These are phyloP conservation scores for Drosophila merina DNA, from an alignment of 2,888 invertebrate species.

Conservation along the genomic window DNA sequence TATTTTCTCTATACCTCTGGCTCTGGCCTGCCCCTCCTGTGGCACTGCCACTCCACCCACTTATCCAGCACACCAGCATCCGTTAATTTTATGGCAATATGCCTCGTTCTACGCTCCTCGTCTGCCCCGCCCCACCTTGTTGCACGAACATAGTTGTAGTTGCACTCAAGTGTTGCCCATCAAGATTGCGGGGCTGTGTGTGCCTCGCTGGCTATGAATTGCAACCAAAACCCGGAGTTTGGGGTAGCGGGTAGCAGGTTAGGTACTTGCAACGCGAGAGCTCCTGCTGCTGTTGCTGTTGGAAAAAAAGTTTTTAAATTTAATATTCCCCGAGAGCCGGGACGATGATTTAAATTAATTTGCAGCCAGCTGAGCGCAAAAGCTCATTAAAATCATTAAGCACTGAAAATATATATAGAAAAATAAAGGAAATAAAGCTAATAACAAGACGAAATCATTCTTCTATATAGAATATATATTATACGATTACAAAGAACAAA, in stretches of 20 bases:
- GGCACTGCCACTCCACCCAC: conserved; percentile 4
- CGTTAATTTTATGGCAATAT: conserved; percentile 60
- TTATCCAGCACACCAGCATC: conserved; percentile 22
- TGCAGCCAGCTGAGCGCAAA: conserved; percentile 34
- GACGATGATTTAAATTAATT: conserved; percentile 52
- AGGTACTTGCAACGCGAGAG: too few species aligned
- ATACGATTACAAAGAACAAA: background rate
- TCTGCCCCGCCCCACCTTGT: conserved; percentile 12
- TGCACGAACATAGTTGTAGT: conserved; percentile 55
- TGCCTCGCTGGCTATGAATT: conserved; percentile 56
- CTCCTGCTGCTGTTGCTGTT: too few species aligned
- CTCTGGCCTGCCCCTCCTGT: conserved; percentile 6
- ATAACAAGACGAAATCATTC: too few species aligned
- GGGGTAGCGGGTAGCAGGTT: too few species aligned
- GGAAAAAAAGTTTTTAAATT: conserved; percentile 32
- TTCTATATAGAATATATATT: too few species aligned
- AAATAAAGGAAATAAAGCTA: too few species aligned
- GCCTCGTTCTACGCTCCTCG: conserved; percentile 28
- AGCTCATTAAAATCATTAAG: conserved; percentile 47
- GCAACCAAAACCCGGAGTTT: conserved; percentile 29
- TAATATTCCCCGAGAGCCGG: conserved; percentile 48
- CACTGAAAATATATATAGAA: background rate
- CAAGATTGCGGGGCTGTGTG: conserved; percentile 51
- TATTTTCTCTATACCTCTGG: conserved; percentile 56
- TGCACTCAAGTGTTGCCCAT: conserved; percentile 56